A percentile compares a stretch with the other conserved stretches of the same genome.
Conservation (phyloP, 2,888 invertebrate genomes). For the Rhagonycha fulva region DNA sequence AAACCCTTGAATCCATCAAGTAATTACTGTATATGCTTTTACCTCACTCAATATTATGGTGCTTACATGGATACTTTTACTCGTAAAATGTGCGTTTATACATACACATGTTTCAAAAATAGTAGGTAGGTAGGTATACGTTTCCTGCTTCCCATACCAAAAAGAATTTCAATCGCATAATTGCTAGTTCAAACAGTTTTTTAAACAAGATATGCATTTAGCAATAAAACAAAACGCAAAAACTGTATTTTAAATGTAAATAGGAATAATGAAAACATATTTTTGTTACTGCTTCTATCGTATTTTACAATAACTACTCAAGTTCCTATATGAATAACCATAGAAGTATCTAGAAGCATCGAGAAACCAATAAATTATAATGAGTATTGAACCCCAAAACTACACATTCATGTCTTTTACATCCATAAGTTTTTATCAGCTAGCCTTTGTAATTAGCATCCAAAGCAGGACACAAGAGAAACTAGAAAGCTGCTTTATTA, state of each 20-base stretch:
- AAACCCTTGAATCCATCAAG: constrained; percentile 41
- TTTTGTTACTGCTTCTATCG: background rate
- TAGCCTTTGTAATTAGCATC: too few species aligned
- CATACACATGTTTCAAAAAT: background rate
- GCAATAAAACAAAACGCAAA: background rate
- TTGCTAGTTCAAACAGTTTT: background rate
- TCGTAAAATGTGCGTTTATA: constrained; percentile 3
- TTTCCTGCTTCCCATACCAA: background rate
- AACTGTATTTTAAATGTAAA: background rate
- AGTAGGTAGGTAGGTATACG: background rate
- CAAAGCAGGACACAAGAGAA: too few species aligned
- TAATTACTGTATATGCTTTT: constrained; percentile 40
- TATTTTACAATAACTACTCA: too few species aligned
- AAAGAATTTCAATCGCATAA: background rate
- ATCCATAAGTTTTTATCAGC: too few species aligned
- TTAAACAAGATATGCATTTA: background rate
- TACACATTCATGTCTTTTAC: too few species aligned
- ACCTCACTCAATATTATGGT: constrained; percentile 14
- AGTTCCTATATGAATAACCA: too few species aligned
- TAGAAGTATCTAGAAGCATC: too few species aligned
- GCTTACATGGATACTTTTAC: constrained; percentile 3
- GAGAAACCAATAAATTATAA: too few species aligned
- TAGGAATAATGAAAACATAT: background rate
- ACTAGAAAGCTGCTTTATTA: too few species aligned
- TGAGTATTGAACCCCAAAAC: too few species aligned